These are phyloP conservation scores for Pseudomyrmex pallidus DNA, from an alignment of 1,140 invertebrate species.

Conservation along the genomic window DNA sequence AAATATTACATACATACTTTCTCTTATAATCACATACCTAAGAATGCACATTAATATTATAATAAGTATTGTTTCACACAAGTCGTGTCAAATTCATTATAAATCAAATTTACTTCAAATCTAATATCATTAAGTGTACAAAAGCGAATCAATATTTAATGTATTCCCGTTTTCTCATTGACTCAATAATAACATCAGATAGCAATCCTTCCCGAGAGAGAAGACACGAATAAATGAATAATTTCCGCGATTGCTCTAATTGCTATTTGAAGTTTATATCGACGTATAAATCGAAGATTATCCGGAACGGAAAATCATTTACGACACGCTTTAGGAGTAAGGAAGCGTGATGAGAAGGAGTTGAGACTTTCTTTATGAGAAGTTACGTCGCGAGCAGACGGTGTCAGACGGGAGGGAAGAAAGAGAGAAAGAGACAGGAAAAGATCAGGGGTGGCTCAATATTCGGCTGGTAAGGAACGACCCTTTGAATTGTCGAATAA, in stretches of 20 bases:
- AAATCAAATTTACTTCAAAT: constrained; percentile 2
- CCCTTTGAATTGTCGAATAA: constrained; percentile 16
- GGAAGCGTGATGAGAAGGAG: constrained; percentile 31
- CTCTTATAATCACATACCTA: too few relatives aligned
- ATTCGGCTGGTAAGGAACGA: constrained; percentile 3
- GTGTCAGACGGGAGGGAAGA: neutral
- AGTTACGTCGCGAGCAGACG: constrained; percentile 18
- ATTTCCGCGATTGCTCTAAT: neutral
- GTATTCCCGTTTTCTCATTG: neutral
- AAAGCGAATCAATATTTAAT: neutral
- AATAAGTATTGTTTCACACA: too few relatives aligned
- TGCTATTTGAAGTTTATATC: neutral
- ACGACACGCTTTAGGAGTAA: constrained; percentile 16
- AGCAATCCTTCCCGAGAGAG: neutral
- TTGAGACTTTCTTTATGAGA: constrained; percentile 38
- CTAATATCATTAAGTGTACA: neutral
- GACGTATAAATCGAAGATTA: neutral
- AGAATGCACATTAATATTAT: too few relatives aligned
- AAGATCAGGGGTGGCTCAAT: constrained; percentile 46
- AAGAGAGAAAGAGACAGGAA: neutral
- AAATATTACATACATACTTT: too few relatives aligned
- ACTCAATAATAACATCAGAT: neutral
- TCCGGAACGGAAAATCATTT: constrained; percentile 1
- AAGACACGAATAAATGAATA: neutral
- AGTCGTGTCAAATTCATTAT: neutral